Conservation (phyloP, 1,140 invertebrate species). For the Caenorhabditis briggsae region DNA sequence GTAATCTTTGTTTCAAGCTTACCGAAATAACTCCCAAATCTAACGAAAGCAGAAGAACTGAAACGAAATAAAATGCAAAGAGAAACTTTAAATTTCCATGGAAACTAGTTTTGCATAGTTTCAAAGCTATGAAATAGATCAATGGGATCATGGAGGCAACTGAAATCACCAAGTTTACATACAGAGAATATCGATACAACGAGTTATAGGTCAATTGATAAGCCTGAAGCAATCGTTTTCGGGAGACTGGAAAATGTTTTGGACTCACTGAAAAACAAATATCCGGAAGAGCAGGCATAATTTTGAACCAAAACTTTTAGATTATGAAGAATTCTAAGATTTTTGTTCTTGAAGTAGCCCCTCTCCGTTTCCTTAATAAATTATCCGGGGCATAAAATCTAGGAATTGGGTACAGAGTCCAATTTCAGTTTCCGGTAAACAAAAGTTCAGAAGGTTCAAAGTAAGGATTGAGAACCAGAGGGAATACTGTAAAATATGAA, state of each 20-base stretch:
- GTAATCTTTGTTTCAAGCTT: no score
- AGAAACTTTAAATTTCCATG: slow-evolving; percentile 16
- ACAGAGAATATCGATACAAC: background rate
- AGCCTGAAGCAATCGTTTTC: background rate
- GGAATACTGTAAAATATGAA: no score
- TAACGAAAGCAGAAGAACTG: background rate
- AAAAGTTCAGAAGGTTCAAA: no score
- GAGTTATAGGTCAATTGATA: background rate
- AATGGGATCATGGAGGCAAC: background rate
- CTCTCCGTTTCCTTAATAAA: no score
- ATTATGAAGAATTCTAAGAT: no score
- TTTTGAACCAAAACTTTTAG: no score
- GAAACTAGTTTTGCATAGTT: background rate
- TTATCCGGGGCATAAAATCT: no score
- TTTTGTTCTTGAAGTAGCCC: no score
- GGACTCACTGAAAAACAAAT: background rate
- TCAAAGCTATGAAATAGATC: background rate
- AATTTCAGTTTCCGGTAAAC: no score
- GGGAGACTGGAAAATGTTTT: background rate
- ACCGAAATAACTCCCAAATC: background rate
- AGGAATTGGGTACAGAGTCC: no score
- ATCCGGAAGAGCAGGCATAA: no score
- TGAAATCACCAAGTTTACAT: background rate
- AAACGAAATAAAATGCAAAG: background rate
- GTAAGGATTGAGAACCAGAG: no score